Percentiles rank a stretch among this genome's conserved stretches.
These are phyloP conservation scores for Nasonia oneida DNA, from an alignment of 2,888 invertebrate genomes.

Conservation along the genomic window DNA sequence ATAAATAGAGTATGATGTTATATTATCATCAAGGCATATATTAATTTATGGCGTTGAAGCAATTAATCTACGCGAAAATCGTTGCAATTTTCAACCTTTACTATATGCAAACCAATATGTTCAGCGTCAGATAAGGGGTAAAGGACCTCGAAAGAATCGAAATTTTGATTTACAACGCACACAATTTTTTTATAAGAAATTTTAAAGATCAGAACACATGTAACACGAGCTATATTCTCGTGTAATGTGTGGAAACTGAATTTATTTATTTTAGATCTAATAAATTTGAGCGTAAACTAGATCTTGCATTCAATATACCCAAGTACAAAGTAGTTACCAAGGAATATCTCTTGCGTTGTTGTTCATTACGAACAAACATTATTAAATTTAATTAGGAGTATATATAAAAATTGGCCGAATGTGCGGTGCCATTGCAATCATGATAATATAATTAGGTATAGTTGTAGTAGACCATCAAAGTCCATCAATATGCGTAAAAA, in stretches of 20 bases:
- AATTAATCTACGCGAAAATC: no score
- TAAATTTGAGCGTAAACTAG: slow-evolving; percentile 39
- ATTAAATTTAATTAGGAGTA: slow-evolving; percentile 9
- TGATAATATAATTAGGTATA: slow-evolving; percentile 8
- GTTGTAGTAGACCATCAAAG: slow-evolving; percentile 18
- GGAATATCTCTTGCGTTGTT: slow-evolving; percentile 51
- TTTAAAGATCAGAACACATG: slow-evolving; percentile 10
- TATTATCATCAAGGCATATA: no score
- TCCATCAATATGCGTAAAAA: slow-evolving; percentile 24
- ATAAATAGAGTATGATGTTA: no score
- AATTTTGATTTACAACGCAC: slow-evolving; percentile 41
- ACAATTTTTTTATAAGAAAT: slow-evolving; percentile 29
- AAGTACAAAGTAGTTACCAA: slow-evolving; percentile 51
- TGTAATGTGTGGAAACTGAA: not conserved
- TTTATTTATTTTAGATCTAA: slow-evolving; percentile 42
- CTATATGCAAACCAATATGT: no score
- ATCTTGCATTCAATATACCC: slow-evolving; percentile 53
- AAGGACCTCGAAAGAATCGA: slow-evolving; percentile 31
- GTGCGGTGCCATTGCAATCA: slow-evolving; percentile 38
- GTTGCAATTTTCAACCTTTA: no score
- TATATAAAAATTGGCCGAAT: slow-evolving; percentile 39
- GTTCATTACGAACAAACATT: slow-evolving; percentile 31
- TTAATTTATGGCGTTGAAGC: no score
- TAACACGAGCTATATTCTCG: not conserved
- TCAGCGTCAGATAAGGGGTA: no score